Conservation (phyloP, 1,140 invertebrate species). For the Camponotus pennsylvanicus region DNA sequence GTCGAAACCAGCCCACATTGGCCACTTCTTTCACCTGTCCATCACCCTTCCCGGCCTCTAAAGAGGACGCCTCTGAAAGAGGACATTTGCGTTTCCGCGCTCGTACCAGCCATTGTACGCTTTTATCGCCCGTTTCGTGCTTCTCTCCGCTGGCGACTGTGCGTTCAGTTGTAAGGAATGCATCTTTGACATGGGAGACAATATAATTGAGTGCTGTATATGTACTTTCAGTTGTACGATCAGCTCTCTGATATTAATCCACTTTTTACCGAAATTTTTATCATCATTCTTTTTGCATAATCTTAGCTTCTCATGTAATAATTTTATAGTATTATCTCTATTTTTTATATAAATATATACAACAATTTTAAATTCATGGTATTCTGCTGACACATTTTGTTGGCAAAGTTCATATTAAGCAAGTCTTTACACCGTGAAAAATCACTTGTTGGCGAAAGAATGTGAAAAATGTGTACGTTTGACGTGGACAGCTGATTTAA, state of each 20-base stretch:
- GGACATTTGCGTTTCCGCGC: slow-evolving; percentile 79
- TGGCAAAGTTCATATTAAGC: not conserved
- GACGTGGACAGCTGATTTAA: slow-evolving; percentile 17
- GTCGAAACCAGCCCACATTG: slow-evolving; percentile 86
- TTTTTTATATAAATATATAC: too few species aligned
- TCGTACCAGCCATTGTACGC: slow-evolving; percentile 76
- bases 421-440: not conserved
- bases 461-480: slow-evolving; percentile 4
- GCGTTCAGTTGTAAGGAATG: slow-evolving; percentile 64
- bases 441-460: not conserved
- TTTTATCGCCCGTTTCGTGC: slow-evolving; percentile 72
- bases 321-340: too few species aligned
- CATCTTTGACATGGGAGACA: slow-evolving; percentile 60
- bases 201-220: slow-evolving; percentile 55
- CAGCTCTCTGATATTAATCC: not conserved
- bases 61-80: slow-evolving; percentile 79
- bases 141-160: slow-evolving; percentile 58
- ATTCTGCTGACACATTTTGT: too few species aligned
- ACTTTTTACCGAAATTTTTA: not conserved
- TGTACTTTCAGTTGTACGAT: slow-evolving; percentile 48
- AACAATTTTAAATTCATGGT: too few species aligned
- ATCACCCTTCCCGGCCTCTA: slow-evolving; percentile 80
- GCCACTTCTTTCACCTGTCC: slow-evolving; percentile 86
- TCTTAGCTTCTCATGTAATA: too few species aligned
- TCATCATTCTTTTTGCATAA: not conserved